A percentile compares a stretch with the other conserved stretches of the same genome.
Conservation (phyloP, 2,888 invertebrate genomes). For the Euzophera pinguis region DNA sequence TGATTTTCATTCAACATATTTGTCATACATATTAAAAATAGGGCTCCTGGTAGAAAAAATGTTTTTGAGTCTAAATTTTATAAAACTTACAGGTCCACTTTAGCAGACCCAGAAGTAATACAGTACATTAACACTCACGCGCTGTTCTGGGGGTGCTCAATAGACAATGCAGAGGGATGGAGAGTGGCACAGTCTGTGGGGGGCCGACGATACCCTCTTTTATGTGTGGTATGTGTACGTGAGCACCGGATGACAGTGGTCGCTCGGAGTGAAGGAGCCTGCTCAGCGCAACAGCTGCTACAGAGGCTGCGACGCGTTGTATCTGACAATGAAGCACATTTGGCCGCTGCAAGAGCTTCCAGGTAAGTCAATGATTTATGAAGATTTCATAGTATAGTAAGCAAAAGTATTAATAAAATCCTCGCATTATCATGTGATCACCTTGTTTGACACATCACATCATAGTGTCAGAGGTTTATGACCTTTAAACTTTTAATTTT, state of each 20-base stretch:
- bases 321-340: conserved; percentile 91
- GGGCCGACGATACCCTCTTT: conserved; percentile 88
- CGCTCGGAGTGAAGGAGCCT: conserved; percentile 92
- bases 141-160: conserved; percentile 96
- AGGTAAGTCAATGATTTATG: conserved; percentile 71
- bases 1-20: too few species aligned
- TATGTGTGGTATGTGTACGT: conserved; percentile 93
- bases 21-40: too few species aligned
- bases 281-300: conserved; percentile 85
- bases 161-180: conserved; percentile 93
- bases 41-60: too few species aligned
- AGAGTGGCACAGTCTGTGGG: conserved; percentile 93
- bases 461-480: too few species aligned
- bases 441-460: too few species aligned
- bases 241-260: conserved; percentile 97
- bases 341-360: conserved; percentile 92
- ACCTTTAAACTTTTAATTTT: too few species aligned
- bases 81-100: conserved; percentile 82
- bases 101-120: conserved; percentile 86
- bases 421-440: too few species aligned
- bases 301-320: conserved; percentile 87
- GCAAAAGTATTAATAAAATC: too few species aligned
- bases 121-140: conserved; percentile 90
- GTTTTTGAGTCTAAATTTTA: too few species aligned
- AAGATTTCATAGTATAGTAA: too few species aligned